Conservation (phyloP, 2,797 vertebrate genomes). For the Enteromius trimaculatus region DNA sequence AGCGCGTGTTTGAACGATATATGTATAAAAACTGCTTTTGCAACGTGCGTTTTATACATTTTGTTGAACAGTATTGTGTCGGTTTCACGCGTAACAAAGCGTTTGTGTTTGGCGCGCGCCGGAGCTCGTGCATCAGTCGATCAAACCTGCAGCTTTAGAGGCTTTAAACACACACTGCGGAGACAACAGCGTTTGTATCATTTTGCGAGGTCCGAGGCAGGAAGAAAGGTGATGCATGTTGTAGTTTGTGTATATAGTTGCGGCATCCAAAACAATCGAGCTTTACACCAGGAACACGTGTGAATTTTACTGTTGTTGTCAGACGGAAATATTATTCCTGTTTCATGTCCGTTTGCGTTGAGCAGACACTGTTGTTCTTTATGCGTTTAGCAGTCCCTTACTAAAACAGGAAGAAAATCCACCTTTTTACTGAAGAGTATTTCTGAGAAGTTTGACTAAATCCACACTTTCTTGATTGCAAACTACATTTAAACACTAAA, state of each 20-base stretch:
- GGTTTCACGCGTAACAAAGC: conserved; percentile 24
- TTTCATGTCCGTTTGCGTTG: neutral
- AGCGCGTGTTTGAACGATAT: neutral
- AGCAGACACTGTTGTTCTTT: neutral
- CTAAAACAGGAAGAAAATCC: neutral
- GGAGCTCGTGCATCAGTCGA: neutral
- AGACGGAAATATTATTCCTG: neutral
- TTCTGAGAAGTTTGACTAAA: neutral
- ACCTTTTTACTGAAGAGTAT: neutral
- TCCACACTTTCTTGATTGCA: neutral
- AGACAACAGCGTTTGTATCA: neutral
- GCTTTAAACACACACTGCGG: neutral
- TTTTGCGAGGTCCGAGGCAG: neutral
- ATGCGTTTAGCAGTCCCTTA: neutral
- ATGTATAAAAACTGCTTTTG: neutral
- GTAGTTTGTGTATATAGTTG: neutral
- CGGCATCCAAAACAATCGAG: neutral
- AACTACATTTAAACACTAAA: neutral
- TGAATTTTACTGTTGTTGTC: neutral
- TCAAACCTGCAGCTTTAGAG: neutral
- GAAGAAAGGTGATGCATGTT: neutral
- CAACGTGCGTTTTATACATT: neutral
- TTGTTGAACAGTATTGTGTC: neutral
- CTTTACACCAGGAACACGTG: neutral
- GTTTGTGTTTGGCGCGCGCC: conserved; percentile 36